Percentiles rank a stretch among this genome's conserved stretches.
phyloP scores from a whole-genome alignment of 2,888 invertebrate genomes.

The Rhaphigaster nebulosa region DNA sequence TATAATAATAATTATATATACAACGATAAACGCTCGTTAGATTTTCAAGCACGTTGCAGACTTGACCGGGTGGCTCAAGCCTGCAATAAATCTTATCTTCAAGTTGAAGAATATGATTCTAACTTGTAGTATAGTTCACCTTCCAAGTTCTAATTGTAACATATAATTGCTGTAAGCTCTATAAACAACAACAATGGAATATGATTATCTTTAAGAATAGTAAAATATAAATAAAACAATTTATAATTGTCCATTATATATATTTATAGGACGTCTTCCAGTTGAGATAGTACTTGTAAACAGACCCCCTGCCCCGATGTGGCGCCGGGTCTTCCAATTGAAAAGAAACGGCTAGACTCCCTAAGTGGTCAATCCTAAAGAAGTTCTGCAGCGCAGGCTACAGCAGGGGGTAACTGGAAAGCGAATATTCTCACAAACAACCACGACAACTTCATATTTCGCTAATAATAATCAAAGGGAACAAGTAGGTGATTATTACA shows the following conservation, averaged over 20 bases:
- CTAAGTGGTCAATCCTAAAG: constrained; percentile 19
- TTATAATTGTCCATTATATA: not conserved
- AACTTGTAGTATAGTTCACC: too few species aligned
- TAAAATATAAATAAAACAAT: too few species aligned
- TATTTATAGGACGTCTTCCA: not conserved
- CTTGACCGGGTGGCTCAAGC: too few species aligned
- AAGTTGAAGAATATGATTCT: too few species aligned
- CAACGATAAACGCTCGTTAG: too few species aligned
- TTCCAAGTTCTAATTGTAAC: too few species aligned
- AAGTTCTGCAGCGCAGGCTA: not conserved
- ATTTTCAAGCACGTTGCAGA: too few species aligned
- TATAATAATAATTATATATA: too few species aligned
- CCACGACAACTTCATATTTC: not conserved
- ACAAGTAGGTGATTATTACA: not conserved
- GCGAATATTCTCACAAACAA: not conserved
- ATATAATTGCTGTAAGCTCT: too few species aligned
- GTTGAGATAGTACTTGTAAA: not conserved
- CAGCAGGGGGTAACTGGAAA: not conserved
- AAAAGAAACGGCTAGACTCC: constrained; percentile 12
- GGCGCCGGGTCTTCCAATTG: not conserved
- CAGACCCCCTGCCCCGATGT: not conserved
- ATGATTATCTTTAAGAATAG: too few species aligned
- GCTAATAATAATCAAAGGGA: not conserved
- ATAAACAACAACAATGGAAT: too few species aligned
- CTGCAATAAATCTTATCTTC: too few species aligned